phyloP scores from a whole-genome alignment of 2,888 invertebrate species.

The Noctua janthina region DNA sequence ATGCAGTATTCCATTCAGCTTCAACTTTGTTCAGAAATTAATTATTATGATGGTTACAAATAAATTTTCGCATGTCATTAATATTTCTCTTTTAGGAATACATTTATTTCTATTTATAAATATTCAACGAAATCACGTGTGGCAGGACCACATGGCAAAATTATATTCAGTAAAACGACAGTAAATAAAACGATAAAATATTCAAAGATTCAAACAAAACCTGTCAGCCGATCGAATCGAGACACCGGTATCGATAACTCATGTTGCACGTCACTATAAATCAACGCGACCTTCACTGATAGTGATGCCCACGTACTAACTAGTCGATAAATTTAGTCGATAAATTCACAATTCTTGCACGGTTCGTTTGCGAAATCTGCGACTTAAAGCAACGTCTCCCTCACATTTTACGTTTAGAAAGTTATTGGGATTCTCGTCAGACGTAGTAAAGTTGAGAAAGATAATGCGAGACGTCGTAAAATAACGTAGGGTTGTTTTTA shows the following conservation, averaged over 20 bases:
- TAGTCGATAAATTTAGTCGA: conserved; percentile 85
- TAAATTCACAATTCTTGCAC: conserved; percentile 73
- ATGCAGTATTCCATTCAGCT: not conserved
- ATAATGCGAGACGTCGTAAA: conserved; percentile 51
- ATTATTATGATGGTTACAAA: not conserved
- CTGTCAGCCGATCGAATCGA: conserved; percentile 70
- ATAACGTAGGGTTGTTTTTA: conserved; percentile 32
- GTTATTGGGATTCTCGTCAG: conserved; percentile 62
- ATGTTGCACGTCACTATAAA: conserved; percentile 87
- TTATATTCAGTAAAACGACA: conserved; percentile 62
- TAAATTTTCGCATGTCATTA: not conserved
- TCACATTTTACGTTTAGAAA: conserved; percentile 68
- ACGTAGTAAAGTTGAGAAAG: conserved; percentile 48
- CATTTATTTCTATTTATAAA: conserved; percentile 25
- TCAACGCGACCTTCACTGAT: conserved; percentile 84
- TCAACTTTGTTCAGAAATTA: conserved; percentile 6
- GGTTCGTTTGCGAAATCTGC: conserved; percentile 74
- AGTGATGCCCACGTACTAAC: conserved; percentile 89
- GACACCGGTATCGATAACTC: conserved; percentile 86
- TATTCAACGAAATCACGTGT: conserved; percentile 41
- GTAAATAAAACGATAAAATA: conserved; percentile 66
- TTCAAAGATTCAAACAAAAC: conserved; percentile 69
- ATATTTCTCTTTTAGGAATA: conserved; percentile 10
- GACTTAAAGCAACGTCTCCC: conserved; percentile 59
- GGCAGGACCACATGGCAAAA: conserved; percentile 37